Evolutionary conservation across 2,797 vertebrate species (phyloP).

Genomic region (Acanthurus tractus): DNA sequence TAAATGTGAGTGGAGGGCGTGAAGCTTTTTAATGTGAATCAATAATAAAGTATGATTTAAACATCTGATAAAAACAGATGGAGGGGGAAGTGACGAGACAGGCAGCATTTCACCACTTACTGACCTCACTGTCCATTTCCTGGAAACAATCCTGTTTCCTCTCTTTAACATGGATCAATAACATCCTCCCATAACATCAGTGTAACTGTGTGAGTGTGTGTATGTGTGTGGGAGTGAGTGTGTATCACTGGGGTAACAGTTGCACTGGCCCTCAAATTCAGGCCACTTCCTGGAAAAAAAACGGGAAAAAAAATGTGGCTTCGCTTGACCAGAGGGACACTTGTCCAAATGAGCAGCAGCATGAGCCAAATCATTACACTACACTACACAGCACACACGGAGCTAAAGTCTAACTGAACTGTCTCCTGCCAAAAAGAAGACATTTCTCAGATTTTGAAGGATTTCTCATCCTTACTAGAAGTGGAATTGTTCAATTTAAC

Average conservation of each 20-base stretch:
- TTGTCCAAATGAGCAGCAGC: conserved; percentile 58
- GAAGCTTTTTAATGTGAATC: conserved; percentile 48
- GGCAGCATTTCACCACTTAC: conserved; percentile 10
- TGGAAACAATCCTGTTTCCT: conserved; percentile 59
- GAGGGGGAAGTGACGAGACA: conserved; percentile 16
- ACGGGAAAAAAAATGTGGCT: conserved; percentile 1
- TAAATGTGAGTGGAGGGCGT: conserved; percentile 32
- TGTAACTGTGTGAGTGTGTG: conserved; percentile 11
- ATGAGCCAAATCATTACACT: conserved; percentile 54
- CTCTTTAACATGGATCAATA: conserved; percentile 73
- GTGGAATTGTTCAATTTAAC: conserved; percentile 4
- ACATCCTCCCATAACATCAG: conserved; percentile 21
- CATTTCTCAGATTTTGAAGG: conserved; percentile 16
- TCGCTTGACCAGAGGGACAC: conserved; percentile 59
- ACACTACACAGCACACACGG: conserved; percentile 27
- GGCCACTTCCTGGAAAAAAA: conserved; percentile 33
- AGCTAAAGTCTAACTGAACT: conserved; percentile 10
- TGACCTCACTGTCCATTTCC: conserved; percentile 43
- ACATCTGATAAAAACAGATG: conserved; percentile 13
- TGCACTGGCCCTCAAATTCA: conserved; percentile 52
- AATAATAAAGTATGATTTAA: conserved; percentile 47
- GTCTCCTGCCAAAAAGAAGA: conserved; percentile 30
- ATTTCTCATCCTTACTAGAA: conserved; percentile 24
- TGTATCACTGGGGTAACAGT: conserved; percentile 44
- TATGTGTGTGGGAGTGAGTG: conserved; percentile 32